Conservation (phyloP, 2,113 vertebrate genomes). For the Chauna torquata region DNA sequence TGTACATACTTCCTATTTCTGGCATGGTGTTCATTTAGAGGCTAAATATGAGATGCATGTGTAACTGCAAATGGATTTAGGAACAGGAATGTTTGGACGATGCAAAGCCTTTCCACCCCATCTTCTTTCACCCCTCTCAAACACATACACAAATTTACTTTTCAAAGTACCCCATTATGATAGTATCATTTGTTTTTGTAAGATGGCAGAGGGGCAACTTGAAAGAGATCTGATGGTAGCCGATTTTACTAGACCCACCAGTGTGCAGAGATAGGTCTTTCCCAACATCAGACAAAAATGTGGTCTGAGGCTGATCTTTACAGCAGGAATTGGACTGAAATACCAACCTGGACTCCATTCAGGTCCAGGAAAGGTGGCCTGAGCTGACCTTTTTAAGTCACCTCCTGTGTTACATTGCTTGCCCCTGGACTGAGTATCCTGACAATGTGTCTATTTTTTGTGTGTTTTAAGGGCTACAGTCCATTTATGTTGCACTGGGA, state of each 20-base stretch:
- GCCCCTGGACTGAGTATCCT: not conserved
- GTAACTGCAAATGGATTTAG: not conserved
- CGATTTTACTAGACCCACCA: not conserved
- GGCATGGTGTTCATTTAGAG: not conserved
- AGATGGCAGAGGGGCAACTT: not conserved
- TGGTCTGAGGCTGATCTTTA: not conserved
- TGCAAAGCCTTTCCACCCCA: not conserved
- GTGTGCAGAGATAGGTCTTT: not conserved
- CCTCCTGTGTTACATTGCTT: not conserved
- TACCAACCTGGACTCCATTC: not conserved
- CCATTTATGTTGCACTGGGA: not conserved
- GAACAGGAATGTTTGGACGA: not conserved
- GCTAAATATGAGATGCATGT: not conserved
- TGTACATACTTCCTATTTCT: not conserved
- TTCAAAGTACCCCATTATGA: not conserved
- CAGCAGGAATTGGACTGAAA: not conserved
- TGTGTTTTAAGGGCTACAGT: not conserved
- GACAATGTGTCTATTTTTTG: not conserved
- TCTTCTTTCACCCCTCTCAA: not conserved
- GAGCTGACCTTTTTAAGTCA: not conserved
- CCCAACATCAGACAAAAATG: not conserved
- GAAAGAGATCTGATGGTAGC: not conserved
- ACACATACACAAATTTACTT: not conserved
- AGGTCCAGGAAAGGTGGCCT: not conserved
- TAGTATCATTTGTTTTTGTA: not conserved